phyloP scores from a whole-genome alignment of 2,888 invertebrate genomes.

The Griposia aprilina region DNA sequence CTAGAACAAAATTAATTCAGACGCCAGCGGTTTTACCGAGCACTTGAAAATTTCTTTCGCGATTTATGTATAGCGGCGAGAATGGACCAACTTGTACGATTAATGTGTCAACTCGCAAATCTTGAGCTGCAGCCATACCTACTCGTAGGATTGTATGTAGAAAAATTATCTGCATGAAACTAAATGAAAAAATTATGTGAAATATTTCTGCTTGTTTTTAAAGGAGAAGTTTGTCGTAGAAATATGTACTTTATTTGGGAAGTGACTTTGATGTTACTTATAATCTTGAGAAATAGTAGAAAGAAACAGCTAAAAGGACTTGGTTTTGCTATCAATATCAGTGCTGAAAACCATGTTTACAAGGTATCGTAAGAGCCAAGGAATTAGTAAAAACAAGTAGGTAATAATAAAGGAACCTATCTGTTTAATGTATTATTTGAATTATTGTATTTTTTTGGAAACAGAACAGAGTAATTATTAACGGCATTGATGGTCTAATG shows the following conservation, averaged over 20 bases:
- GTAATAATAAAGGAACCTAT: no score
- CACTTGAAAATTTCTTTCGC: conserved; percentile 78
- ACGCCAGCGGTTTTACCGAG: conserved; percentile 72
- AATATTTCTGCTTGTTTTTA: conserved; percentile 30
- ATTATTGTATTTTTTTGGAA: neutral
- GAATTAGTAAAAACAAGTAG: no score
- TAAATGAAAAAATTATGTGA: neutral
- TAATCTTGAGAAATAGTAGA: neutral
- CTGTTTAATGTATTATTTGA: neutral
- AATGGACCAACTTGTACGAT: conserved; percentile 73
- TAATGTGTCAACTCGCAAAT: conserved; percentile 68
- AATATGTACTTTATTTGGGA: neutral
- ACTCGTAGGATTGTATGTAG: neutral
- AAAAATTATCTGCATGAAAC: neutral
- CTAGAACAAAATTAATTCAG: conserved; percentile 84
- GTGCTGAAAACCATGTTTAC: neutral
- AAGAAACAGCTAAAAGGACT: neutral
- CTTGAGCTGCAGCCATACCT: conserved; percentile 55
- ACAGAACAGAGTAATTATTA: neutral
- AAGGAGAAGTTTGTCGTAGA: conserved; percentile 14
- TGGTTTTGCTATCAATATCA: neutral
- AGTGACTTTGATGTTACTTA: neutral
- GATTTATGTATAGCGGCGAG: conserved; percentile 74
- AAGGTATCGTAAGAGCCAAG: neutral
- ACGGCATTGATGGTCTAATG: no score